Conservation (phyloP, 2,888 invertebrate species). For the Stenodema calcarata region DNA sequence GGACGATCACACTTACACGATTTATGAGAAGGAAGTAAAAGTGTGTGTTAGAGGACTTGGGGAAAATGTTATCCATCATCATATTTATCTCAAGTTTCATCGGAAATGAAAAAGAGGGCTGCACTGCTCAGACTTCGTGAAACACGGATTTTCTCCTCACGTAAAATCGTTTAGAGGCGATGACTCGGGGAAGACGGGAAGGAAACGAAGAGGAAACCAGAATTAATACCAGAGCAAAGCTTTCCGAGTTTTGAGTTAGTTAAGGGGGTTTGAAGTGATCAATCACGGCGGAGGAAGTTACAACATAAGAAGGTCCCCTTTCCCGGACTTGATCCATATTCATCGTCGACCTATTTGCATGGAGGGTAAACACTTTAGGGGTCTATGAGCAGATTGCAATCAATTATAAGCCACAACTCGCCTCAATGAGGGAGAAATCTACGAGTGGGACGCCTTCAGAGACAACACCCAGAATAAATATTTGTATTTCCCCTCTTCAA, state of each 20-base stretch:
- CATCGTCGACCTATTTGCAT: conserved; percentile 31
- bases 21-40: no score
- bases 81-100: background rate
- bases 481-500: background rate
- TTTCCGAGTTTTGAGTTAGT: conserved; percentile 24
- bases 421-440: background rate
- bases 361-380: conserved; percentile 22
- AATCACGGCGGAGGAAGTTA: conserved; percentile 26
- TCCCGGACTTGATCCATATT: conserved; percentile 14
- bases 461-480: background rate
- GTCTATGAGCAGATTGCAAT: conserved; percentile 34
- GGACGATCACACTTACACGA: no score
- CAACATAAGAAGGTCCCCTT: conserved; percentile 10
- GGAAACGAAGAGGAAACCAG: background rate
- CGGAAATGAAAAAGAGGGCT: background rate
- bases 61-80: no score
- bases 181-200: background rate
- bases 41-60: no score
- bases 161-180: background rate
- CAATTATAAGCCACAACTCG: conserved; percentile 27
- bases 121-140: background rate
- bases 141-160: background rate
- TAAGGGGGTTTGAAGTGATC: conserved; percentile 13
- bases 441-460: background rate
- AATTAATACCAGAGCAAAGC: conserved; percentile 5